These are phyloP conservation scores for Artibeus jamaicensis DNA, from an alignment of 2,797 vertebrate genomes.

Conservation along the genomic window DNA sequence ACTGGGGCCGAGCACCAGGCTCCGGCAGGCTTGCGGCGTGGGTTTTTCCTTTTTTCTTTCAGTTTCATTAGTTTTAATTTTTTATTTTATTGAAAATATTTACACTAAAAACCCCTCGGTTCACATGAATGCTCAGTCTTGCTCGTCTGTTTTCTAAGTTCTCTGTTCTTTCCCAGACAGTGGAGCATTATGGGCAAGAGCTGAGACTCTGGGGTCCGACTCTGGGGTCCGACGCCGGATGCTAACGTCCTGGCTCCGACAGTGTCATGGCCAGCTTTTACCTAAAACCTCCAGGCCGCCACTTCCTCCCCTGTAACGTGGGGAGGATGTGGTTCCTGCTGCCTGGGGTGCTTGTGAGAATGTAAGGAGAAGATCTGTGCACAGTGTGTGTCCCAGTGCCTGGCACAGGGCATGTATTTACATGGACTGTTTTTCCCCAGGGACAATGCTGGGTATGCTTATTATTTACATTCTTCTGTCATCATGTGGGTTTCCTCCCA, in stretches of 20 bases:
- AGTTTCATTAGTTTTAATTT: neutral
- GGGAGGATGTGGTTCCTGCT: neutral
- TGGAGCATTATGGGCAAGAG: neutral
- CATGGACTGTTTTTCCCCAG: neutral
- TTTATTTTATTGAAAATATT: neutral
- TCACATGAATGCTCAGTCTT: neutral
- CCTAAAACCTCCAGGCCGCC: neutral
- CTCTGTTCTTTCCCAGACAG: neutral
- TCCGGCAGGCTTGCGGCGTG: neutral
- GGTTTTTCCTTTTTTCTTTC: neutral
- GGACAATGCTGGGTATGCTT: neutral
- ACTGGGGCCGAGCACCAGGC: neutral
- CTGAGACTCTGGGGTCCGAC: neutral
- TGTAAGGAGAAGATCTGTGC: neutral
- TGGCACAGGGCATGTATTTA: neutral
- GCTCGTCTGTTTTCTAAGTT: neutral
- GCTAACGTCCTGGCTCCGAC: neutral
- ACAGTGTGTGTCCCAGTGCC: neutral
- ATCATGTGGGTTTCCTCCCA: slow-evolving; percentile 6
- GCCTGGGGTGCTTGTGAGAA: neutral
- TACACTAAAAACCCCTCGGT: neutral
- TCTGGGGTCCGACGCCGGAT: neutral
- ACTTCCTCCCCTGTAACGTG: neutral
- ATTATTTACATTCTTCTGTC: neutral
- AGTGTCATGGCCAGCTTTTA: neutral